Evolutionary conservation across 2,797 vertebrate species (phyloP), one percentile per base, ranked within the genome.

Genomic region (Scomberomorus guttatus): DNA sequence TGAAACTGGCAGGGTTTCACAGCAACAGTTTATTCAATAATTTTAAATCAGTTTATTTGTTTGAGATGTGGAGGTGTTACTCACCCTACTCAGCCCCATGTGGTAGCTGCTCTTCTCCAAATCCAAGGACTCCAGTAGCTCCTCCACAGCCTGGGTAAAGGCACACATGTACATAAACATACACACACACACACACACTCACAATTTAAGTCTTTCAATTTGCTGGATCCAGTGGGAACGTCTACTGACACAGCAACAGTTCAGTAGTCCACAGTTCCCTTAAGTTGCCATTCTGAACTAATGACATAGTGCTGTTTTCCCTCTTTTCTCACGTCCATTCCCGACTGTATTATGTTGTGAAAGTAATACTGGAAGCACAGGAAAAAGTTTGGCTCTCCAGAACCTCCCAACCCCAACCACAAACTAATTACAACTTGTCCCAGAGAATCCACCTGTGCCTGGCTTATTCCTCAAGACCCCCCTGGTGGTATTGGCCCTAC

Each of bases 31-130:
- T 68, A 66, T 74, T 84, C 71, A 71, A 61, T 50, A 10, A 67
- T 83, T 79, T 82, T 63, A 63, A 84, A 77, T 61, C n/a, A 68
- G 72, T 76, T 83, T 65, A 65, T 71, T 85, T 55, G 52, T 88
- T 79, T 72, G 29, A 64, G 56, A 66, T 73, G 63, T 39, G 56
- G 60, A 10, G 54, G 48, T 24, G 29, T 82, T 83, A 92, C 97
- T 90, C 94, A 99, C 98, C 96, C 97, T 95, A 87, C 98, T 99
- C 81, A 99, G 88, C 55, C 98, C 98, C 97, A 99, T 97, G 94
- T 98, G 97, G 89, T 96, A 98, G 90, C 96, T 98, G 95, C 96
- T 99, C 91, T 97, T 98, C 93, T 99, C 98, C 92, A 99, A 93
- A 80, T 99, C 98, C 96, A 99, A 89, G 0, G 97, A 97, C 88